A percentile compares a stretch with the other conserved stretches of the same genome.
Conservation (phyloP, 2,113 vertebrate species). For the Maccullochella peelii region DNA sequence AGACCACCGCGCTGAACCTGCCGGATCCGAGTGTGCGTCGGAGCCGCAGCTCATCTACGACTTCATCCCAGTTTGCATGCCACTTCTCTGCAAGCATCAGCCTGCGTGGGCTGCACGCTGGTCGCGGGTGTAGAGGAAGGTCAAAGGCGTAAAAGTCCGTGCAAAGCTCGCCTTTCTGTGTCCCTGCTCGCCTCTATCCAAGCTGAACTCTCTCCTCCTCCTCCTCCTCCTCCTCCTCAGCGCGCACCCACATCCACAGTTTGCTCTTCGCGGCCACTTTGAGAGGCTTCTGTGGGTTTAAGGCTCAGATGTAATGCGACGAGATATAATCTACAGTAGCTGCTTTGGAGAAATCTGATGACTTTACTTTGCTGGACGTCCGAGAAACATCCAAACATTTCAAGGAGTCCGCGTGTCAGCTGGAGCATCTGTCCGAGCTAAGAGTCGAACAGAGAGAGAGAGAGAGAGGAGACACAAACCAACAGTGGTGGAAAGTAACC, state of each 20-base stretch:
- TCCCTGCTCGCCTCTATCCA: background rate
- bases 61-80: background rate
- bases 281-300: background rate
- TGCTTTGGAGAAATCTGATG: background rate
- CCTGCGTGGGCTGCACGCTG: background rate
- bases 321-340: too few species aligned
- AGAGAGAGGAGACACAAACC: background rate
- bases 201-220: background rate
- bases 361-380: conserved; percentile 5
- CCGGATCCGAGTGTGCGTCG: conserved; percentile 22
- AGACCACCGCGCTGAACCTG: conserved; percentile 23
- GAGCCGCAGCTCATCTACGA: conserved; percentile 33
- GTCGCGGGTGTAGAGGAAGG: background rate
- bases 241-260: conserved; percentile 21
- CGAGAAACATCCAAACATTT: conserved; percentile 6
- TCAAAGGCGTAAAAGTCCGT: background rate
- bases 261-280: background rate
- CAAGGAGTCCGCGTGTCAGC: conserved; percentile 1
- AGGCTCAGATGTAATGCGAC: background rate
- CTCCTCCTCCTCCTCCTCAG: background rate
- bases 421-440: conserved; percentile 17
- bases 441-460: background rate
- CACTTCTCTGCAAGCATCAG: conserved; percentile 19
- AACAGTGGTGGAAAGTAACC: background rate
- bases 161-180: background rate